A percentile compares a stretch with the other conserved stretches of the same genome.
phyloP scores from a whole-genome alignment of 2,888 invertebrate species.

The Arctia plantaginis region DNA sequence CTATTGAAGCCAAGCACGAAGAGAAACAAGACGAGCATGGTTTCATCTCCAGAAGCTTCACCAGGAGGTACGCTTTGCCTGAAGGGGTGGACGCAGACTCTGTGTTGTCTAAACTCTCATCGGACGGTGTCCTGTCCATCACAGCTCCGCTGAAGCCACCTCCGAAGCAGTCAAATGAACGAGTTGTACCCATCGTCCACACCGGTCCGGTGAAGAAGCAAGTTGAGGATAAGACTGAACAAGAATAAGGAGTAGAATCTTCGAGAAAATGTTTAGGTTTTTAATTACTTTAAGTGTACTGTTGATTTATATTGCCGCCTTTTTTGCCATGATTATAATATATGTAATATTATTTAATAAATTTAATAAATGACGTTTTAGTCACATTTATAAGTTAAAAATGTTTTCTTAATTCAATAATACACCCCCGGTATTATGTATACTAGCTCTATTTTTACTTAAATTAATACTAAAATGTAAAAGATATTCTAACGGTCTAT shows the following conservation, averaged over 20 bases:
- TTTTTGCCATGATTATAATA: background rate
- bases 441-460: background rate
- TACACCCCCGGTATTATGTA: background rate
- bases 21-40: constrained; percentile 93
- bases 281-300: background rate
- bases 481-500: too few relatives aligned
- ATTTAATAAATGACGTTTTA: background rate
- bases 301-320: too few relatives aligned
- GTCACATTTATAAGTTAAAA: background rate
- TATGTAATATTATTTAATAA: background rate
- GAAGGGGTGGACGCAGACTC: constrained; percentile 86
- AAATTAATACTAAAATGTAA: background rate
- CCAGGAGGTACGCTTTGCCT: constrained; percentile 88
- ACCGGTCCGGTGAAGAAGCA: constrained; percentile 87
- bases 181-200: constrained; percentile 89
- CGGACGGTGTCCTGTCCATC: constrained; percentile 91
- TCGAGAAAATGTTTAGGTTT: background rate
- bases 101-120: constrained; percentile 90
- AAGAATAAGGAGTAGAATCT: background rate
- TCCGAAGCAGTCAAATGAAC: constrained; percentile 78
- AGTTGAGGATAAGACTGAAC: constrained; percentile 10
- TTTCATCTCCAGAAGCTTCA: constrained; percentile 90
- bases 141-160: constrained; percentile 87
- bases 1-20: constrained; percentile 92
- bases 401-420: background rate